Base-by-base conservation (phyloP, 2,888 invertebrate genomes). In the Eugnorisma glareosa region DNA sequence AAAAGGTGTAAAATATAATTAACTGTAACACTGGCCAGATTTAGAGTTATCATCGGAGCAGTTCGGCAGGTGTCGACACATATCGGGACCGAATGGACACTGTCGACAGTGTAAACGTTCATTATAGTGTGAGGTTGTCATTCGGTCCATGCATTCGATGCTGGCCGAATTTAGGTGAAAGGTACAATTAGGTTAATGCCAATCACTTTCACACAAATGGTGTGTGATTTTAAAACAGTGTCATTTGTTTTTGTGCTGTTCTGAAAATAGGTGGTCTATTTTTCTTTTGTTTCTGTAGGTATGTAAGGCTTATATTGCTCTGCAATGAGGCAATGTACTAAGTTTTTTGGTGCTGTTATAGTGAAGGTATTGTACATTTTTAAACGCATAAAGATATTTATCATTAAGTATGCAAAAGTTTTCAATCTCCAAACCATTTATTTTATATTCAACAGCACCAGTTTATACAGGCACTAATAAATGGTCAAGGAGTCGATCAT, bases 61-160 rank as follows among this genome's bases (percentile, higher is more conserved):
- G 71, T 72, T 75, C 68, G 70, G 70, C 83, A 80, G 84, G 79
- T 85, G 86, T 87, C 86, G 81, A 82, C 69, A 82, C 70, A 82
- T 68, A 59, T 72, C 75, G 70, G 72, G 73, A 88, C 51, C 28
- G 43, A 63, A 63, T 72, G 37, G 28, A 28, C 28, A 67, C 48
- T 90, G 85, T 88, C 87, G 88, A 79, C 85, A 78, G 77, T 86
- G 81, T 83, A 89, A 89, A 87, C 84, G 83, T 84, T 89, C 87
- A 89, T 88, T 89, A 88, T 75, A 77, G 75, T 74, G 64, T 76
- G 84, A 81, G 81, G 83, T 73, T 72, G 84, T 80, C 86, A 85
- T 72, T 84, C 82, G 75, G 81, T 77, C 80, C 67, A 67, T 81
- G 71, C 83, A 83, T 84, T 85, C 80, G 80, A 85, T 75, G 59